Evolutionary conservation across 2,113 vertebrate species (phyloP).

Genomic region (Oostethus manadensis): DNA sequence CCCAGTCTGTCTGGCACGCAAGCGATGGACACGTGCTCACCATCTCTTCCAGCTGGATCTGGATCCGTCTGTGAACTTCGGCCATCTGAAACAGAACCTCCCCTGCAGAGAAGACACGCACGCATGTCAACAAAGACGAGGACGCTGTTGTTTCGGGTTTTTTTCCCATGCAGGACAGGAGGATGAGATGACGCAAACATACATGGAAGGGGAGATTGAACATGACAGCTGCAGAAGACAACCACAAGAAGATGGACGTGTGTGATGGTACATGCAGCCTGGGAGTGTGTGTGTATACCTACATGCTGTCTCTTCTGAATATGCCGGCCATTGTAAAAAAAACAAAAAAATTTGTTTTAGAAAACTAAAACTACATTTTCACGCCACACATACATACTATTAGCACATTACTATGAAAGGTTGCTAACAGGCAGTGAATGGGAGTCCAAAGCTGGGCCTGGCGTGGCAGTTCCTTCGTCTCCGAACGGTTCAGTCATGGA

Average conservation of each 20-base stretch:
- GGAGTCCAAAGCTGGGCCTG: too few relatives aligned
- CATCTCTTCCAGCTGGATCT: slow-evolving; percentile 97
- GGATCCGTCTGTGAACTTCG: slow-evolving; percentile 96
- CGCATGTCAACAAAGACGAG: not conserved
- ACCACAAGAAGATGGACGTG: slow-evolving; percentile 8
- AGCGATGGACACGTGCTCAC: slow-evolving; percentile 70
- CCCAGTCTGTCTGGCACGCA: not conserved
- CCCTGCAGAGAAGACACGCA: slow-evolving; percentile 72
- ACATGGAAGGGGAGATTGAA: not conserved
- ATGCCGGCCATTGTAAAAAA: slow-evolving; percentile 66
- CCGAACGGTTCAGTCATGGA: not conserved
- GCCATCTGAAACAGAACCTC: slow-evolving; percentile 99
- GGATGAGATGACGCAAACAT: not conserved
- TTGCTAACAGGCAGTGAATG: too few relatives aligned
- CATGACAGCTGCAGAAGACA: not conserved
- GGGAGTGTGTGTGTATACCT: slow-evolving; percentile 53
- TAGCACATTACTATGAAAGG: not conserved
- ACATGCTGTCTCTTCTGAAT: slow-evolving; percentile 67
- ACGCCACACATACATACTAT: slow-evolving; percentile 23
- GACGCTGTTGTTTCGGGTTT: too few relatives aligned
- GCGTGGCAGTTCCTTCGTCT: not conserved
- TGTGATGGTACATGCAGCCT: too few relatives aligned
- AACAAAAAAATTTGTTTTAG: slow-evolving; percentile 50
- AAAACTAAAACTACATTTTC: slow-evolving; percentile 47
- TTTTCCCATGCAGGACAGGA: too few relatives aligned